A percentile compares a stretch with the other conserved stretches of the same genome.
phyloP scores from a whole-genome alignment of 2,113 vertebrate species.

The Microtus ochrogaster region DNA sequence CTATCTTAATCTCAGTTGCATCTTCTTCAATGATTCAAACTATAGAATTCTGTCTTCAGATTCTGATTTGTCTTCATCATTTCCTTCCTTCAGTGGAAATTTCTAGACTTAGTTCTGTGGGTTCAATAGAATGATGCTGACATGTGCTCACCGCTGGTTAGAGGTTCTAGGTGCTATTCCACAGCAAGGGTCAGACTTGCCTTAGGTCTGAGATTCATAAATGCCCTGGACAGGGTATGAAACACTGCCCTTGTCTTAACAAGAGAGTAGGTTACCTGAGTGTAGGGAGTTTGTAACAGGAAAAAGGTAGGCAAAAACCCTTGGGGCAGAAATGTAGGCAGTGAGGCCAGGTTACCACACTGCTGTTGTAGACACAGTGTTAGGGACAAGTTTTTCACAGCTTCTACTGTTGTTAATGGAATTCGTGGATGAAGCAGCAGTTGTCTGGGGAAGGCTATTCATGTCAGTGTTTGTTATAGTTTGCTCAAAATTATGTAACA shows the following conservation, averaged over 20 bases:
- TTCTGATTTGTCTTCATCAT: background rate
- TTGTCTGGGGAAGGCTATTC: background rate
- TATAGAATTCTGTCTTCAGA: background rate
- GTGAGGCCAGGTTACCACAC: too few species aligned
- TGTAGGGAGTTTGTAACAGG: background rate
- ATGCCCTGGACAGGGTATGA: background rate
- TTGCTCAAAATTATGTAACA: slow-evolving; percentile 53
- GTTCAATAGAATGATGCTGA: background rate
- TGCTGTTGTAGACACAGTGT: slow-evolving; percentile 22
- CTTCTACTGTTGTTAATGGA: background rate
- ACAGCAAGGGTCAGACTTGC: too few species aligned
- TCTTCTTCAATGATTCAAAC: background rate
- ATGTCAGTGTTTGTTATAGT: slow-evolving; percentile 20
- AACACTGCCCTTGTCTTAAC: background rate
- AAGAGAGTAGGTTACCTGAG: background rate
- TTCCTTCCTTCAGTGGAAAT: background rate
- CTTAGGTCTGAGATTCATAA: background rate
- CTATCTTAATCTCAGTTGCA: background rate
- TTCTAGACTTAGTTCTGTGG: background rate
- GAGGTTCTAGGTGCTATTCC: background rate
- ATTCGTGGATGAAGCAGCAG: background rate
- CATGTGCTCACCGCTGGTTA: background rate
- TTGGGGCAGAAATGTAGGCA: background rate
- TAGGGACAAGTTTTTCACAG: background rate
- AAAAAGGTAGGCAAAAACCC: background rate